These are phyloP conservation scores for Casuarius casuarius DNA, from an alignment of 2,113 vertebrate genomes.

Conservation along the genomic window DNA sequence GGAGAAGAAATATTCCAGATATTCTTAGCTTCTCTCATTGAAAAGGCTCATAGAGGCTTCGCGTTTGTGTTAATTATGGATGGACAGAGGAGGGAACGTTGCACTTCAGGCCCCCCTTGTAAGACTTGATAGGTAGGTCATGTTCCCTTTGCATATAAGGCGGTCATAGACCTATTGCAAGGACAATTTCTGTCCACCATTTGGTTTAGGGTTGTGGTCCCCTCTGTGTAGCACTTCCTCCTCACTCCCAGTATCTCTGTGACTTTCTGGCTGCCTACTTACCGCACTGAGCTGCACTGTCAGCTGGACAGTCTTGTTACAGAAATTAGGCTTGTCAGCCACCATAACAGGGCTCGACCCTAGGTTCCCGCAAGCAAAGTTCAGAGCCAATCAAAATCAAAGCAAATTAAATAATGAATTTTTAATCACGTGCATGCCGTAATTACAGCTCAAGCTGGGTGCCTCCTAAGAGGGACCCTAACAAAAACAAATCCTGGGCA, in stretches of 20 bases:
- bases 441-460: no score
- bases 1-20: background rate
- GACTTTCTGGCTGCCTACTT: background rate
- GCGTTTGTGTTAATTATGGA: background rate
- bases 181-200: rapidly evolving
- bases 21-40: background rate
- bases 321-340: no score
- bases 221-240: background rate
- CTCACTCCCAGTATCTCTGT: rapidly evolving
- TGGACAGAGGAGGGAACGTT: background rate
- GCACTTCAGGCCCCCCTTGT: no score
- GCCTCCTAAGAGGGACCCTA: no score
- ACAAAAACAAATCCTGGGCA: no score
- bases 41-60: background rate
- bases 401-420: no score
- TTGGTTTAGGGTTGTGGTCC: background rate
- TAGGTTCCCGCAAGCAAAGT: no score
- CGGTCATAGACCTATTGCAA: background rate
- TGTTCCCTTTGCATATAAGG: rapidly evolving
- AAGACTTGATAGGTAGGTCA: background rate
- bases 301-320: background rate
- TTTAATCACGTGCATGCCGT: no score
- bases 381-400: no score
- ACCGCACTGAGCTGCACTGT: background rate
- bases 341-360: no score